These are phyloP conservation scores for Naja naja DNA, from an alignment of 2,113 vertebrate genomes.

Conservation along the genomic window DNA sequence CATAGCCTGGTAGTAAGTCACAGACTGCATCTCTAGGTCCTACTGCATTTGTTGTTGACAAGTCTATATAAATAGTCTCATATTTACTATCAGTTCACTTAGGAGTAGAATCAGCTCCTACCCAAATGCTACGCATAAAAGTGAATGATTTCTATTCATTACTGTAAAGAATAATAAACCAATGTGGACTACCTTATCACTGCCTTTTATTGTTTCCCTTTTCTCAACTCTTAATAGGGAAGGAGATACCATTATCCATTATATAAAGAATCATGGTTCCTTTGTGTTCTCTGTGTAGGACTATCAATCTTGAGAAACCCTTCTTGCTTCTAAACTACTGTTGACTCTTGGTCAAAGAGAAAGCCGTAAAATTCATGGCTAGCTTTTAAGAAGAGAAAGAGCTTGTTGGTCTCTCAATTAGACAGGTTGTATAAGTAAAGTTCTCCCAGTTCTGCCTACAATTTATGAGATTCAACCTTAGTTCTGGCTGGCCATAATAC, in stretches of 20 bases:
- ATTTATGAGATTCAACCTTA: neutral
- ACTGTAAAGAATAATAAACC: neutral
- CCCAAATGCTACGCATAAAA: neutral
- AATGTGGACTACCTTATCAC: neutral
- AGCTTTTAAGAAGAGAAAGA: slow-evolving; percentile 15
- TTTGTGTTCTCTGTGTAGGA: neutral
- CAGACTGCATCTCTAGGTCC: neutral
- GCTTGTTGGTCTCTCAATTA: neutral
- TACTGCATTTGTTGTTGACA: neutral
- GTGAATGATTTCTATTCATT: neutral
- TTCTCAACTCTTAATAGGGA: neutral
- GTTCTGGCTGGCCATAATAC: neutral
- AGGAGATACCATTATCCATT: neutral
- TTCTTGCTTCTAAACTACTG: neutral
- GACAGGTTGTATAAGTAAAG: neutral
- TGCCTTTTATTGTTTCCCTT: neutral
- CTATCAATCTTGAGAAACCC: neutral
- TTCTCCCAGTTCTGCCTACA: neutral
- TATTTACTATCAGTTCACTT: neutral
- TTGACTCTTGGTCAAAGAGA: neutral
- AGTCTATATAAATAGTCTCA: neutral
- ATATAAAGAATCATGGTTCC: neutral
- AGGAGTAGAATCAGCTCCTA: neutral
- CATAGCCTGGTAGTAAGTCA: neutral
- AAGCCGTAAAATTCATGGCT: neutral